phyloP scores from a whole-genome alignment of 2,113 vertebrate species.

The Larimichthys crocea region DNA sequence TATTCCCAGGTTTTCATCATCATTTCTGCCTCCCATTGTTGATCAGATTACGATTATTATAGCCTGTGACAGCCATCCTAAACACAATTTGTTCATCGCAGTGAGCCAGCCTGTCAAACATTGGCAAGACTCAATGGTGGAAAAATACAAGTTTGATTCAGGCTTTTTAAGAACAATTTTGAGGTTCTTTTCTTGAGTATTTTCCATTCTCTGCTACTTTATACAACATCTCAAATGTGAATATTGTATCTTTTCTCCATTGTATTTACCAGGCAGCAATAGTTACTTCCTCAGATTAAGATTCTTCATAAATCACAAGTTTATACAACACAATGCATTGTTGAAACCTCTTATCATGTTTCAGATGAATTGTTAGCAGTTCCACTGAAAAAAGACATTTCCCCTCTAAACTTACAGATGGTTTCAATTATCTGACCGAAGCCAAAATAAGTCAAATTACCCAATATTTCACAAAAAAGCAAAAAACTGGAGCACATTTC shows the following conservation, averaged over 20 bases:
- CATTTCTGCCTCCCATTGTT: not conserved
- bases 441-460: not conserved
- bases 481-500: too few relatives aligned
- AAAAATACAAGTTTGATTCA: not conserved
- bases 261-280: not conserved
- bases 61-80: not conserved
- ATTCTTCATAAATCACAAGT: not conserved
- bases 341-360: not conserved
- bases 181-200: not conserved
- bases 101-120: not conserved
- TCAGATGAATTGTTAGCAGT: not conserved
- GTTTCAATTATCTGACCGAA: constrained; percentile 6
- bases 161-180: too few relatives aligned
- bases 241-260: not conserved
- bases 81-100: not conserved
- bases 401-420: not conserved
- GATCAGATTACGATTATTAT: not conserved
- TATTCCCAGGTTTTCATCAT: not conserved
- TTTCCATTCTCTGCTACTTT: not conserved
- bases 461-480: not conserved
- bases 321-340: not conserved
- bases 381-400: not conserved
- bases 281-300: not conserved
- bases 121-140: not conserved
- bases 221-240: not conserved